Percentiles rank a stretch among this genome's conserved stretches.
phyloP scores from a whole-genome alignment of 2,797 vertebrate genomes.

The Lacerta agilis region DNA sequence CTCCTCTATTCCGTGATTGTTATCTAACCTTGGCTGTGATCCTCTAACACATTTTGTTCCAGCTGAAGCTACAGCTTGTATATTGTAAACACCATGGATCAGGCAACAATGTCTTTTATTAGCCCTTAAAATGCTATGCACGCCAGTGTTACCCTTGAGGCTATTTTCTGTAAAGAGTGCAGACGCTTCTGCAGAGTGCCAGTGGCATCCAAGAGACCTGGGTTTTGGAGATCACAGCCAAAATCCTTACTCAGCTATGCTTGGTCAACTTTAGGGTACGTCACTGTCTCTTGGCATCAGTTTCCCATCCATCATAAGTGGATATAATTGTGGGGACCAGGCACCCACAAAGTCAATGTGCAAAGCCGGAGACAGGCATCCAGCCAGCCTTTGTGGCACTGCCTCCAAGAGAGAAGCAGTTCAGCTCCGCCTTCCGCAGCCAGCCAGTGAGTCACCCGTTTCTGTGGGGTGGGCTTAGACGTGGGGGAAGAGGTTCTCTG shows the following conservation, averaged over 20 bases:
- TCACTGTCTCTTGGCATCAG: no score
- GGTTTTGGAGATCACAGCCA: not conserved
- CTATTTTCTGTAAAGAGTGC: not conserved
- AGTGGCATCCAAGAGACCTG: not conserved
- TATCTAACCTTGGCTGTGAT: conserved; percentile 20
- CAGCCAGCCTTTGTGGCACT: no score
- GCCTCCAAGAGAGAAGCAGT: no score
- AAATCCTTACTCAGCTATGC: not conserved
- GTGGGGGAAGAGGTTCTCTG: no score
- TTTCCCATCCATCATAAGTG: no score
- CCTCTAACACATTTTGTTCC: not conserved
- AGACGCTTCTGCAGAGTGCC: not conserved
- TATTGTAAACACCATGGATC: conserved; percentile 24
- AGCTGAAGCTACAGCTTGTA: not conserved
- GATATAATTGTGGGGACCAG: no score
- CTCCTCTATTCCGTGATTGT: conserved; percentile 22
- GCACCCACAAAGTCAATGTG: no score
- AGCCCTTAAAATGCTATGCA: not conserved
- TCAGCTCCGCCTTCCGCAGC: no score
- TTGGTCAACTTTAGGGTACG: not conserved
- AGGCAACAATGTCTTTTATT: conserved; percentile 37
- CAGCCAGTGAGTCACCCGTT: no score
- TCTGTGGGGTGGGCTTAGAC: no score
- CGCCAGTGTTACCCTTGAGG: not conserved
- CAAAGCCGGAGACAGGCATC: no score